Evolutionary conservation across 1,140 invertebrate genomes (phyloP).

Genomic region (Physella acuta): DNA sequence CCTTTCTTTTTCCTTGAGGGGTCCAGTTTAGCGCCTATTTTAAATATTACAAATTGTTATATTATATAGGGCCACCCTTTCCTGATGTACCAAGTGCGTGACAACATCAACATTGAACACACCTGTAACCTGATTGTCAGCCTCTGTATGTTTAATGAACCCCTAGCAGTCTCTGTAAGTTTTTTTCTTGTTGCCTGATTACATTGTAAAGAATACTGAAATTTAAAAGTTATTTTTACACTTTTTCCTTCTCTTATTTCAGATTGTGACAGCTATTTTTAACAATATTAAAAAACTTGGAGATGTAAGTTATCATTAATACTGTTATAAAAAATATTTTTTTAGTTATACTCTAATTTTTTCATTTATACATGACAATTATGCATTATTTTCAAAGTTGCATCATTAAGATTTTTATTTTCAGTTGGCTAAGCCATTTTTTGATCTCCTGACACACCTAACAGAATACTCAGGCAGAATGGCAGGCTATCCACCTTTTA

Average conservation of each 20-base stretch:
- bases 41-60: not conserved
- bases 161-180: slow-evolving; percentile 67
- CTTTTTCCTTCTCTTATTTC: not conserved
- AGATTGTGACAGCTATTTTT: slow-evolving; percentile 23
- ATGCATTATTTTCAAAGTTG: no score
- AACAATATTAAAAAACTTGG: slow-evolving; percentile 27
- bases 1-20: no score
- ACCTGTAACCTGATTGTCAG: slow-evolving; percentile 89
- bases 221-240: not conserved
- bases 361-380: no score
- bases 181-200: not conserved
- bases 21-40: no score
- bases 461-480: slow-evolving; percentile 59
- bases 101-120: slow-evolving; percentile 87
- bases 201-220: not conserved
- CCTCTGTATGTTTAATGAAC: slow-evolving; percentile 85
- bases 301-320: slow-evolving; percentile 21
- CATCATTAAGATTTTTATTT: no score
- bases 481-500: slow-evolving; percentile 83
- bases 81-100: slow-evolving; percentile 89
- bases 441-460: slow-evolving; percentile 74
- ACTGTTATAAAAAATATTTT: not conserved
- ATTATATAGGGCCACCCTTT: slow-evolving; percentile 81
- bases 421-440: slow-evolving; percentile 81
- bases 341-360: not conserved